Evolutionary conservation across 1,140 invertebrate species (phyloP), one percentile per base, ranked within the genome.

Genomic region (Heliconius himera): DNA sequence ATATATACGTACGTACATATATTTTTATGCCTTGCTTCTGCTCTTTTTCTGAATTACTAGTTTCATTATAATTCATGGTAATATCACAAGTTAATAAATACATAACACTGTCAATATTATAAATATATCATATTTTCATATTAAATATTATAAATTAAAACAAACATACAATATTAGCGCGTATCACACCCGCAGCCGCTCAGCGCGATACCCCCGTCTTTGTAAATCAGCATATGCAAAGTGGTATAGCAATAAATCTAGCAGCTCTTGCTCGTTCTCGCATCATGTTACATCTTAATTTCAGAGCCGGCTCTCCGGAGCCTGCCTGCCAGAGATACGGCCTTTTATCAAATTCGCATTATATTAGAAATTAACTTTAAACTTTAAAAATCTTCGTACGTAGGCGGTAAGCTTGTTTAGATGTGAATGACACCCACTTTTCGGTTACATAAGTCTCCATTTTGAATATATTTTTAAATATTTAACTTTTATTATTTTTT

Each of bases 211-310:
- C 86, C 87, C 83, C 77, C 76, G 85, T 92, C 90, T 95, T 94
- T 94, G 93, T 95, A 95, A 95, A 95, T 95, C 94, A 95, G 94
- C 94, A 94, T 95, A 95, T 95, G 94, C 94, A 95, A 95, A 95
- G 94, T 95, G 94, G 94, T 94, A 92, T 92, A 93, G 93, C 91
- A 93, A 95, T 95, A 95, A 95, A 95, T 95, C 94, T 95, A 91
- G 88, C 90, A 88, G 92, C 89, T 94, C 93, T 94, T 93, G 92
- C 92, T 95, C 94, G 94, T 95, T 95, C 93, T 94, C 94, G 94
- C 94, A 95, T 95, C 94, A 95, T 95, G 94, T 95, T 95, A 95
- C 94, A 95, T 95, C 94, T 95, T 95, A 95, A 95, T 95, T 95
- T 95, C 93, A 92, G 89, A 90, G 88, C 90, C 89, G 89, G 90